Percentiles rank a stretch among this genome's conserved stretches.
Evolutionary conservation across 2,797 vertebrate species (phyloP).

Genomic region (Onychomys arenicola): DNA sequence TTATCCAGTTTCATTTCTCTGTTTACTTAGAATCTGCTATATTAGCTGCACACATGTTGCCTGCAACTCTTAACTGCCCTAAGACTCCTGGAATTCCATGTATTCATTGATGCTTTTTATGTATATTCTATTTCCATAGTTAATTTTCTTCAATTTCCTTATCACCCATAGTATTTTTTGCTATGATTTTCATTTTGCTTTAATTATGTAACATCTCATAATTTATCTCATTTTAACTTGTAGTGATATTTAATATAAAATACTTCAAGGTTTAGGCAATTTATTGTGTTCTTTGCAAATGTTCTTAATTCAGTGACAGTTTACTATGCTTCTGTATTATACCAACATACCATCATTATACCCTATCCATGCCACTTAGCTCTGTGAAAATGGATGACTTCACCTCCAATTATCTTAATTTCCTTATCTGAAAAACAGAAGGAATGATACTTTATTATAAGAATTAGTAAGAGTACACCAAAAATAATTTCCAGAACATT

Average conservation of each 20-base stretch:
- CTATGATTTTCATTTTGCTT: constrained; percentile 12
- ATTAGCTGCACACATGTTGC: neutral
- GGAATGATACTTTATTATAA: neutral
- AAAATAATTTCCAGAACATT: neutral
- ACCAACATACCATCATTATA: neutral
- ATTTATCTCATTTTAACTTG: neutral
- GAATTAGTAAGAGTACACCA: neutral
- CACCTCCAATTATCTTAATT: neutral
- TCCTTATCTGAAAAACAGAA: neutral
- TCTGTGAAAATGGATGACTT: neutral
- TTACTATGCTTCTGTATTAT: neutral
- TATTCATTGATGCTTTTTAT: neutral
- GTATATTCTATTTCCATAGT: neutral
- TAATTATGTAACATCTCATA: neutral
- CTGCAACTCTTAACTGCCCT: neutral
- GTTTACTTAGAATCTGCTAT: neutral
- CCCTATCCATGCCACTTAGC: neutral
- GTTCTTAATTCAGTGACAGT: neutral
- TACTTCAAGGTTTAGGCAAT: neutral
- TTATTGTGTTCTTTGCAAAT: neutral
- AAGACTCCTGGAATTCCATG: neutral
- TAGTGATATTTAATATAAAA: neutral
- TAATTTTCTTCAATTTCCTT: neutral
- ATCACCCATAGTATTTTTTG: neutral
- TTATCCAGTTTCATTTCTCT: neutral